Base-by-base conservation (phyloP, 2,797 vertebrate genomes). In the Acanthurus leucopareius region DNA sequence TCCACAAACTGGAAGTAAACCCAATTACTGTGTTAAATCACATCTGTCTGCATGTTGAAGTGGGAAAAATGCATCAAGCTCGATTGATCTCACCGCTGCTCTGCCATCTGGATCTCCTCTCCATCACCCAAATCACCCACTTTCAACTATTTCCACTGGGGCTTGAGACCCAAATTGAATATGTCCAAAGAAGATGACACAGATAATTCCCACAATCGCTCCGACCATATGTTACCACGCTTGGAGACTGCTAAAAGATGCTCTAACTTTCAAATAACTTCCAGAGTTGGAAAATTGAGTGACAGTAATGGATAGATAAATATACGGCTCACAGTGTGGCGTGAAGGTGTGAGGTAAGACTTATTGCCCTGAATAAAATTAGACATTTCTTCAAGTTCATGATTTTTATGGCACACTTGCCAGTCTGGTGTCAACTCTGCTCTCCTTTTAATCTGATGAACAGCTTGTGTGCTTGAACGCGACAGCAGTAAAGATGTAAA, bases 191-290 rank as follows among this genome's bases (percentile, higher is more conserved):
- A 93, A 93, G 93, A 96, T 92, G 92, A 92, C 89, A 96, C 93
- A 93, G 95, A 97, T 96, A 96, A 96, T 97, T 96, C 96, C 95
- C 94, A 93, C 93, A 89, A 92, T 90, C 70, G 91, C 95, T 94
- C 92, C 93, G 80, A 93, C 96, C 96, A 96, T 97, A 97, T 97
- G 97, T 95, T 94, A 90, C 89, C 93, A 89, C 80, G 93, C 91
- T 94, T 93, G 77, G 91, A 96, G 88, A 88, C 83, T 87, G 92
- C 93, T 87, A 19, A 89, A 95, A 93, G 74, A 89, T 91, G 93
- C 77, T 91, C 87, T 80, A 91, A 95, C 93, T 93, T 96, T 95
- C 91, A 94, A 94, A 94, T 92, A 93, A 96, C 95, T 95, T 93
- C 91, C 89, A 86, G 67, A 78, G 74, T 84, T 90, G 62, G 67